Percentiles rank a stretch among this genome's conserved stretches.
phyloP scores from a whole-genome alignment of 1,140 invertebrate genomes.

The Marisa cornuarietis region DNA sequence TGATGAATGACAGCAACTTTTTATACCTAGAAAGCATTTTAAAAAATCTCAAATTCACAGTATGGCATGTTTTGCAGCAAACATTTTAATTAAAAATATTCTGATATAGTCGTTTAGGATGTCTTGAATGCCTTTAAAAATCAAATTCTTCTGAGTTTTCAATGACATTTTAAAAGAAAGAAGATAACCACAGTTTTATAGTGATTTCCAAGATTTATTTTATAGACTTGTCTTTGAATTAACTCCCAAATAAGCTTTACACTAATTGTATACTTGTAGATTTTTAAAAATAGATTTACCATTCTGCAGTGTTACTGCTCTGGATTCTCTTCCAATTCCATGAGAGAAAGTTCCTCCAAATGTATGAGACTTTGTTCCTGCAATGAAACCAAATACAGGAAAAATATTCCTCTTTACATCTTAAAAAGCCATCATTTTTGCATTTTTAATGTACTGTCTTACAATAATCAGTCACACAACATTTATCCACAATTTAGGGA shows the following conservation, averaged over 20 bases:
- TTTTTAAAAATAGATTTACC: conserved; percentile 66
- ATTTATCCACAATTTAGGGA: background rate
- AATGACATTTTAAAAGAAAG: conserved; percentile 5
- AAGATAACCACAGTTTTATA: background rate
- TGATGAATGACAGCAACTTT: background rate
- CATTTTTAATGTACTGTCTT: too few relatives aligned
- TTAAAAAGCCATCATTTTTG: conserved; percentile 4
- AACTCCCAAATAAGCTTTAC: too few relatives aligned
- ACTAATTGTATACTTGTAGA: too few relatives aligned
- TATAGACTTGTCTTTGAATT: background rate
- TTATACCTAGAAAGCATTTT: background rate
- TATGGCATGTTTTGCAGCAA: too few relatives aligned
- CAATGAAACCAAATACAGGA: conserved; percentile 18
- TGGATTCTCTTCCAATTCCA: conserved; percentile 84
- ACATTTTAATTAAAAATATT: too few relatives aligned
- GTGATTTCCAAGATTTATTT: background rate
- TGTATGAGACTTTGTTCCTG: conserved; percentile 54
- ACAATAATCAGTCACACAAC: background rate
- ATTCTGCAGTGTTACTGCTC: conserved; percentile 88
- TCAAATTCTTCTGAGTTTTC: background rate
- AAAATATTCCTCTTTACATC: background rate
- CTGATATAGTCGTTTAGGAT: too few relatives aligned
- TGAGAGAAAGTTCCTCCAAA: conserved; percentile 76
- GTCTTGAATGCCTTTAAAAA: background rate
- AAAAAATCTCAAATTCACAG: background rate